Conservation (phyloP, 1,140 invertebrate genomes). For the Berghia stephanieae region DNA sequence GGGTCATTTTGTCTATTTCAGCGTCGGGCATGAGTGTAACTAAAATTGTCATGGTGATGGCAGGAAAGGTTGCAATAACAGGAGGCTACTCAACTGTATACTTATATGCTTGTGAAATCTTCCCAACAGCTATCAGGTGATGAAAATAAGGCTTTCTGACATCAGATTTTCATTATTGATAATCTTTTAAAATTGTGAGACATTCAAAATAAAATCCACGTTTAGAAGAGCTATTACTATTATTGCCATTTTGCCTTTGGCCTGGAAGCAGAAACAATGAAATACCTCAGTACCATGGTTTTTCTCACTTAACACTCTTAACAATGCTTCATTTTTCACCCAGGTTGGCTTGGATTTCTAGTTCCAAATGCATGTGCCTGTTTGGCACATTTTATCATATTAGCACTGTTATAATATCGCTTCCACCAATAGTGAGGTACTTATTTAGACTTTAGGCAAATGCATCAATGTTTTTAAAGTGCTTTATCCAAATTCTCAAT, state of each 20-base stretch:
- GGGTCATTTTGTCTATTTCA: background rate
- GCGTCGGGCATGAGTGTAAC: background rate
- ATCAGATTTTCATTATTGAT: background rate
- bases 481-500: too few relatives aligned
- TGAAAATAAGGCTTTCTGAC: background rate
- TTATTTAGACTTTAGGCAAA: too few relatives aligned
- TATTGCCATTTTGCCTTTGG: background rate
- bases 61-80: slow-evolving; percentile 84
- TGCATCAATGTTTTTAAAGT: too few relatives aligned
- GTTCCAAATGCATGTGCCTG: too few relatives aligned
- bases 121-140: slow-evolving; percentile 58
- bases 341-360: too few relatives aligned
- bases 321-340: too few relatives aligned
- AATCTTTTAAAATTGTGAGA: background rate
- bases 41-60: slow-evolving; percentile 78
- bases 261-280: background rate
- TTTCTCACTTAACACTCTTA: too few relatives aligned
- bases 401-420: too few relatives aligned
- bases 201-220: too few relatives aligned
- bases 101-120: slow-evolving; percentile 62
- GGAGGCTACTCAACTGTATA: slow-evolving; percentile 72
- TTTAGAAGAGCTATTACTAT: too few relatives aligned
- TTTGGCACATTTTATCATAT: too few relatives aligned
- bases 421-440: too few relatives aligned
- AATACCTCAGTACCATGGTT: background rate